Evolutionary conservation across 1,140 invertebrate genomes (phyloP).

Genomic region (Aphelenchoides avenae): DNA sequence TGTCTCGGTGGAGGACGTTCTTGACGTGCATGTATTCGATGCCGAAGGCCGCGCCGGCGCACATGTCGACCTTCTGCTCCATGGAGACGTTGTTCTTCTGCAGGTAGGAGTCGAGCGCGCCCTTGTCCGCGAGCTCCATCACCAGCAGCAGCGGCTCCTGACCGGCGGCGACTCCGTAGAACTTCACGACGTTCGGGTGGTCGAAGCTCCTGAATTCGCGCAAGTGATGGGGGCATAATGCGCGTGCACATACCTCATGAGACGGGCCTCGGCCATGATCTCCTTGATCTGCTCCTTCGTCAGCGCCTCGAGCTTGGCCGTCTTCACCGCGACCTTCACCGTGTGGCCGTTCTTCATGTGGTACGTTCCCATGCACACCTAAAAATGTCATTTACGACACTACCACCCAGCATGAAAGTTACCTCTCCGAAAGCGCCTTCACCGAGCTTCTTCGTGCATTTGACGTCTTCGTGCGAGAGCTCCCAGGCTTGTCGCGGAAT

Average conservation of each 20-base stretch:
- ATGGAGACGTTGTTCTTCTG: conserved; percentile 27
- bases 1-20: conserved; percentile 43
- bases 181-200: conserved; percentile 41
- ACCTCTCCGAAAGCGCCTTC: too few species aligned
- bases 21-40: conserved; percentile 44
- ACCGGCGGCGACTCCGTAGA: conserved; percentile 47
- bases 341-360: too few species aligned
- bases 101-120: conserved; percentile 42
- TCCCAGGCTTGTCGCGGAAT: conserved; percentile 2
- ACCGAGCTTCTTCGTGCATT: too few species aligned
- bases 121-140: conserved; percentile 43
- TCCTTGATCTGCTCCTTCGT: conserved; percentile 32
- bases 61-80: conserved; percentile 36
- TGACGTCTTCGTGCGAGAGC: conserved; percentile 1
- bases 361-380: too few species aligned
- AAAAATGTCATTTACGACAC: too few species aligned
- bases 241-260: background rate
- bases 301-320: conserved; percentile 30
- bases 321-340: conserved; percentile 22
- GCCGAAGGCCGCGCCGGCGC: conserved; percentile 31
- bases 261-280: conserved; percentile 13
- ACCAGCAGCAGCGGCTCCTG: conserved; percentile 46
- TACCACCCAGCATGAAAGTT: too few species aligned
- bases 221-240: background rate
- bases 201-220: conserved; percentile 34